Evolutionary conservation across 2,113 vertebrate species (phyloP).

Genomic region (Anarhynchus alexandrinus): DNA sequence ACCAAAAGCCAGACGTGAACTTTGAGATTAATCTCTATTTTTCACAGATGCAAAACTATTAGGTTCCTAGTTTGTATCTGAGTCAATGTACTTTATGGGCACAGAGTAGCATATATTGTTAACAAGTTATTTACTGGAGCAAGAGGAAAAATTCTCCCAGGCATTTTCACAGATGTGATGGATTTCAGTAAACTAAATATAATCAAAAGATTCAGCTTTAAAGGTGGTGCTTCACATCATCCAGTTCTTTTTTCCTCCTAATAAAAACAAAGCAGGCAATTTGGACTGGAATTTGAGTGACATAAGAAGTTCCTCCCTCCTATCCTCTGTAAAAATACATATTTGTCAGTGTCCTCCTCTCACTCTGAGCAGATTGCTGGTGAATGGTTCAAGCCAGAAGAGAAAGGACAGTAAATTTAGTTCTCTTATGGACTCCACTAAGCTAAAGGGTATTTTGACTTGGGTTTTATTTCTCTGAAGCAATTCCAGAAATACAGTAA

Average conservation of each 20-base stretch:
- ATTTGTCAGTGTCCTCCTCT: neutral
- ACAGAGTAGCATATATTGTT: neutral
- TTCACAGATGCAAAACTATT: neutral
- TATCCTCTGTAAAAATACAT: neutral
- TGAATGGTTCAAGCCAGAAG: neutral
- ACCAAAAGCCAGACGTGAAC: neutral
- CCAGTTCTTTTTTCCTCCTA: neutral
- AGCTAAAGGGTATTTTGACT: neutral
- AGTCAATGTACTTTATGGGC: neutral
- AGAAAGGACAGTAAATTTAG: neutral
- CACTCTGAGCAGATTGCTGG: neutral
- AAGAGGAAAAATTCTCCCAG: neutral
- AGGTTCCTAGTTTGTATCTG: neutral
- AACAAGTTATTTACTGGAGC: slow-evolving; percentile 14
- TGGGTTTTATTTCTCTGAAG: neutral
- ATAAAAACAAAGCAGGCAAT: neutral
- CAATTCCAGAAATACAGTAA: neutral
- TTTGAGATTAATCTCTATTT: neutral
- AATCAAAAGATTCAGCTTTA: neutral
- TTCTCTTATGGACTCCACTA: neutral
- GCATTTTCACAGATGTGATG: neutral
- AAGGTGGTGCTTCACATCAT: neutral
- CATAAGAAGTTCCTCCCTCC: neutral
- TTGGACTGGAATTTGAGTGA: neutral
- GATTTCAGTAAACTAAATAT: slow-evolving; percentile 1